These are phyloP conservation scores for Therioaphis trifolii DNA, from an alignment of 2,888 invertebrate species.

Conservation along the genomic window DNA sequence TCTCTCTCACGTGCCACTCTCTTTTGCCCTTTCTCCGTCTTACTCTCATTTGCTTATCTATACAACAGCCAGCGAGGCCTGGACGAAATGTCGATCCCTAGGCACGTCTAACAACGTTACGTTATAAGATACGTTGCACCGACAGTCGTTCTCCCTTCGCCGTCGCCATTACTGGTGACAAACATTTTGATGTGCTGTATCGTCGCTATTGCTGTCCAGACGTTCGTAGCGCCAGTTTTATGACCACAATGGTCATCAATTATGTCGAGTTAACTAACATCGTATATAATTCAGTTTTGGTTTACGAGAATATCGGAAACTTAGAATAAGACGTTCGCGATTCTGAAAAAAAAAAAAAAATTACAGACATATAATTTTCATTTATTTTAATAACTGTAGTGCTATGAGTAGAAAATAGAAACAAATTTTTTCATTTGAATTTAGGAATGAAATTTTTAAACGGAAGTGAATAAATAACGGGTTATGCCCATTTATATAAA, in stretches of 20 bases:
- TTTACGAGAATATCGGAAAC: too few relatives aligned
- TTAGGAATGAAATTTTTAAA: too few relatives aligned
- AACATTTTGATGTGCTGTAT: conserved; percentile 27
- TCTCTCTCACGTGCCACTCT: not conserved
- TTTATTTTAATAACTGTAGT: too few relatives aligned
- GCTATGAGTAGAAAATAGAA: too few relatives aligned
- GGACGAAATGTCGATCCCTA: conserved; percentile 61
- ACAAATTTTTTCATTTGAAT: too few relatives aligned
- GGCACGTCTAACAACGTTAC: conserved; percentile 52
- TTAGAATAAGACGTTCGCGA: too few relatives aligned
- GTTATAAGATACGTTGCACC: conserved; percentile 40
- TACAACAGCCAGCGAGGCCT: conserved; percentile 33
- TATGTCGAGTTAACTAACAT: not conserved
- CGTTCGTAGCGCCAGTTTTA: conserved; percentile 16
- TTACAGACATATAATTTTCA: too few relatives aligned
- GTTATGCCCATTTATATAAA: too few relatives aligned
- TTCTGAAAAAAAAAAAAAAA: too few relatives aligned
- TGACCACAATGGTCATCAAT: conserved; percentile 15
- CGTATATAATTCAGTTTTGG: not conserved
- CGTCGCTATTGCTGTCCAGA: not conserved
- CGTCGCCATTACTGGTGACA: not conserved
- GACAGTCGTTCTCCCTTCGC: conserved; percentile 1
- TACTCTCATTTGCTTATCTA: conserved; percentile 47
- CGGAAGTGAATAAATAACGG: too few relatives aligned
- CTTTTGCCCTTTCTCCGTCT: conserved; percentile 1